Percentiles rank a stretch among this genome's conserved stretches.
These are phyloP conservation scores for Oryzias sinensis DNA, from an alignment of 2,797 vertebrate species.

Conservation along the genomic window DNA sequence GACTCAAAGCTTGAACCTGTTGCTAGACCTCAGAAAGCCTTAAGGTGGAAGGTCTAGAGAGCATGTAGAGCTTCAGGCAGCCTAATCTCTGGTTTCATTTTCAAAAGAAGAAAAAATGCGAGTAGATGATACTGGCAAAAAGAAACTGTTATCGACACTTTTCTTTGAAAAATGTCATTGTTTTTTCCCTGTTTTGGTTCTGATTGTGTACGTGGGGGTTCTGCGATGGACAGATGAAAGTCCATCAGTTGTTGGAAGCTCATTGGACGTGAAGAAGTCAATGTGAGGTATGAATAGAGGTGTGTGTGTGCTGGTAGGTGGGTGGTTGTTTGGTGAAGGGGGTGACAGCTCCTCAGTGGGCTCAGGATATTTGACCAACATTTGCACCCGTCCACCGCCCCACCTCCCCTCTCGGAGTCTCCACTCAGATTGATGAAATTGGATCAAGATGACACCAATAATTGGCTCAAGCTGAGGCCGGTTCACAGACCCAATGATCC, in stretches of 20 bases:
- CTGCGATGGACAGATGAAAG: no score
- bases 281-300: not conserved
- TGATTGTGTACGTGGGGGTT: not conserved
- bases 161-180: no score
- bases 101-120: conserved; percentile 12
- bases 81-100: conserved; percentile 38
- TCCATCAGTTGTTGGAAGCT: no score
- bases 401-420: conserved; percentile 35
- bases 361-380: conserved; percentile 92
- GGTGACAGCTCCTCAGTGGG: conserved; percentile 73
- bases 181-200: not conserved
- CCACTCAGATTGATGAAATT: conserved; percentile 96
- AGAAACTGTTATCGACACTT: not conserved
- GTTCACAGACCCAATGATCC: conserved; percentile 92
- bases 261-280: no score
- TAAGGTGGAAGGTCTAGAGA: conserved; percentile 13
- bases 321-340: conserved; percentile 13
- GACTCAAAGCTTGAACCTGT: no score
- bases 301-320: conserved; percentile 14
- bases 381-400: conserved; percentile 82
- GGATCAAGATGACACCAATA: conserved; percentile 99
- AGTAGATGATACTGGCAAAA: conserved; percentile 15
- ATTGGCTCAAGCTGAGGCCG: conserved; percentile 97
- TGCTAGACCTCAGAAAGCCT: not conserved
- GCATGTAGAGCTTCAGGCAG: conserved; percentile 30